These are phyloP conservation scores for Poeciliopsis turrubarensis DNA, from an alignment of 2,113 vertebrate genomes.

Conservation along the genomic window DNA sequence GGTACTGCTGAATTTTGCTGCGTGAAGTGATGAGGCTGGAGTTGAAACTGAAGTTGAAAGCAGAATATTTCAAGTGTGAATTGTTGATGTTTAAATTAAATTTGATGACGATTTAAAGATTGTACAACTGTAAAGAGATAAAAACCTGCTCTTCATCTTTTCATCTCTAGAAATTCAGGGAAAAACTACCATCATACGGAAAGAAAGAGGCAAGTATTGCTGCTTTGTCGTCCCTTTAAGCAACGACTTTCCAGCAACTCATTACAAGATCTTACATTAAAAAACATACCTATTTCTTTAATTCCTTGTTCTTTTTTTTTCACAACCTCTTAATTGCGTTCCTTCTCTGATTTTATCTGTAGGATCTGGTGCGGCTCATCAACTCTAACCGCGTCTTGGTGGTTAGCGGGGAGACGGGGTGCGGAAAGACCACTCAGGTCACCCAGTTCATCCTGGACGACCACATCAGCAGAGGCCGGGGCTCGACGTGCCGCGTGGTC, in stretches of 20 bases:
- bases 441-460: constrained; percentile 96
- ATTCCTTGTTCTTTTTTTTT: background rate
- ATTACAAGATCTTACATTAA: background rate
- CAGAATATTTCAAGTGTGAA: background rate
- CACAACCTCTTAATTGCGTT: background rate
- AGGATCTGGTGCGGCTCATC: constrained; percentile 90
- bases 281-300: background rate
- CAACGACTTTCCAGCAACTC: background rate
- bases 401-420: constrained; percentile 96
- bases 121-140: background rate
- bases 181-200: constrained; percentile 90
- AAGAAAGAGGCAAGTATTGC: constrained; percentile 86
- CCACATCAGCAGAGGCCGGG: constrained; percentile 85
- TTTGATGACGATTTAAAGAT: background rate
- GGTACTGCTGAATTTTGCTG: too few species aligned
- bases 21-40: too few species aligned
- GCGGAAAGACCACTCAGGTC: constrained; percentile 98
- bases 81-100: background rate
- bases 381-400: constrained; percentile 86
- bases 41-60: background rate
- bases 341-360: constrained; percentile 15
- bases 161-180: constrained; percentile 86
- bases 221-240: background rate
- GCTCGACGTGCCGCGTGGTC: constrained; percentile 90
- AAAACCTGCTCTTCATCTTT: background rate